These are phyloP conservation scores for Buceros bicornis DNA, from an alignment of 2,797 vertebrate species.

Conservation along the genomic window DNA sequence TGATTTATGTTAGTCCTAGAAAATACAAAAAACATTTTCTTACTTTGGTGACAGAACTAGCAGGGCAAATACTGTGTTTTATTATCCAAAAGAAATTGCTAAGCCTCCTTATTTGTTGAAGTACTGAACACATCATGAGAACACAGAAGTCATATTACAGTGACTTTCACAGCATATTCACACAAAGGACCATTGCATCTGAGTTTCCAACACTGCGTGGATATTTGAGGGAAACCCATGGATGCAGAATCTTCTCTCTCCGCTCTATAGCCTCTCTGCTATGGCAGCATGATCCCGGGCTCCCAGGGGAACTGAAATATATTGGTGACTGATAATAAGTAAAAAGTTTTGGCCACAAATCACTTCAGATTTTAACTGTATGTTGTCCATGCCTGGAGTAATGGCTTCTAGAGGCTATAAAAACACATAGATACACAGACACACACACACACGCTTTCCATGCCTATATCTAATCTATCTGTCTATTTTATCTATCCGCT, in stretches of 20 bases:
- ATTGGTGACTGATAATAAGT: background rate
- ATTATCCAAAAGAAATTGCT: background rate
- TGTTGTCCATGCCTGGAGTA: background rate
- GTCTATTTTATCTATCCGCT: background rate
- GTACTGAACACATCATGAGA: background rate
- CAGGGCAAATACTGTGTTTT: background rate
- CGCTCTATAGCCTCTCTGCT: background rate
- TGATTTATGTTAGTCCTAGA: background rate
- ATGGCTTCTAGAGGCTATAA: background rate
- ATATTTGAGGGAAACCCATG: background rate
- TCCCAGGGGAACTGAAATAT: background rate
- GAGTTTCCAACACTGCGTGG: background rate
- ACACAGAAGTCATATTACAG: background rate
- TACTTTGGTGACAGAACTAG: background rate
- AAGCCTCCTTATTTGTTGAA: background rate
- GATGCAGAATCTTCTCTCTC: background rate
- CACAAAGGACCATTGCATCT: background rate
- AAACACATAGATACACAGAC: background rate
- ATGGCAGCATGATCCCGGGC: background rate
- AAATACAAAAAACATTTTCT: background rate
- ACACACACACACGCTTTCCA: background rate
- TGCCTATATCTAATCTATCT: rapidly evolving
- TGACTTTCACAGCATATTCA: background rate
- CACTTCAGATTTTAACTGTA: background rate
- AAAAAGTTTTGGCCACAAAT: background rate